These are phyloP conservation scores for Orchestia grillus DNA, from an alignment of 1,140 invertebrate species.

Conservation along the genomic window DNA sequence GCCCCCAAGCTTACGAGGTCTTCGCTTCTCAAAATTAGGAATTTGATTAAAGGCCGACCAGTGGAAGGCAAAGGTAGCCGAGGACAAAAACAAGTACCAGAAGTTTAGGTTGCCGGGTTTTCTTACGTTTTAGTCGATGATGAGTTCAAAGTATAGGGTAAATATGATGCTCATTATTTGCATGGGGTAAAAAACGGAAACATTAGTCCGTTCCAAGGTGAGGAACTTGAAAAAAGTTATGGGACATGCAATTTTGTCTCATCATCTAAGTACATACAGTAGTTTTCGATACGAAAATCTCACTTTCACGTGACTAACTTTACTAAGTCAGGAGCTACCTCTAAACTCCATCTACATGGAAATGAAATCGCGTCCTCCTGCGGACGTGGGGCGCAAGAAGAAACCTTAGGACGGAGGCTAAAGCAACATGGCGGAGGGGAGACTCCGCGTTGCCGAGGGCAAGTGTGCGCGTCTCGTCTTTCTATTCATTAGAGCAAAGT, in stretches of 20 bases:
- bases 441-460: background rate
- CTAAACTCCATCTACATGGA: background rate
- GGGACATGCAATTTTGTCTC: background rate
- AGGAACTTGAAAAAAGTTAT: background rate
- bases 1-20: conserved; percentile 4
- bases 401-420: background rate
- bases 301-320: background rate
- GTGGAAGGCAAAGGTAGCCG: background rate
- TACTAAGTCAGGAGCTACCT: background rate
- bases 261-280: background rate
- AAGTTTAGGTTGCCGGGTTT: background rate
- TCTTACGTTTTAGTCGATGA: background rate
- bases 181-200: no score
- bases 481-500: conserved; percentile 55
- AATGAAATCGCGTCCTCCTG: background rate
- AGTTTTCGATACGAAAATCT: background rate
- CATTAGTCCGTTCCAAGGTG: no score
- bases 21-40: conserved; percentile 40
- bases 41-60: conserved; percentile 34
- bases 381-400: background rate
- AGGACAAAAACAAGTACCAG: background rate
- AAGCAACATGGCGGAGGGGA: background rate
- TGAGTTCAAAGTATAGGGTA: background rate
- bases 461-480: conserved; percentile 33
- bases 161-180: background rate